Percentiles rank a stretch among this genome's conserved stretches.
phyloP scores from a whole-genome alignment of 2,888 invertebrate species.

The Chironomus riparius region DNA sequence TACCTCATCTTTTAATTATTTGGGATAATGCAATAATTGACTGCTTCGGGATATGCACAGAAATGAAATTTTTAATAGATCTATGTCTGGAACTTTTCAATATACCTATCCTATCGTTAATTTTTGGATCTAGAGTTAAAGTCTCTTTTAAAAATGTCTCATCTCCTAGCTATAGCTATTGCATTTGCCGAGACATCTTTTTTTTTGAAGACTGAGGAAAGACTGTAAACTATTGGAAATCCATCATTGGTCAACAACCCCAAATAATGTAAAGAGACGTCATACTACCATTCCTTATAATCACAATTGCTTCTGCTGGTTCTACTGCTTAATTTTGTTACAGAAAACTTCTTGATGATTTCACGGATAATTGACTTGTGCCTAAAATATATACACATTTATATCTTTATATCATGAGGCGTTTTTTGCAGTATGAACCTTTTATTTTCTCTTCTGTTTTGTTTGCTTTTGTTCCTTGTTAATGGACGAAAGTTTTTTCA shows the following conservation, averaged over 20 bases:
- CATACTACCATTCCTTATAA: not conserved
- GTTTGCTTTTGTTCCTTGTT: not conserved
- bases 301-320: not conserved
- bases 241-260: not conserved
- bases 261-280: too few relatives aligned
- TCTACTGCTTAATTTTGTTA: not conserved
- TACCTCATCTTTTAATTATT: not conserved
- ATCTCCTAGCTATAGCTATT: too few relatives aligned
- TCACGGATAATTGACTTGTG: not conserved
- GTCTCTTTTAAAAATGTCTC: too few relatives aligned
- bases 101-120: too few relatives aligned
- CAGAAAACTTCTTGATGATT: not conserved
- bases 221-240: too few relatives aligned
- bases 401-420: not conserved
- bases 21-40: not conserved
- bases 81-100: too few relatives aligned
- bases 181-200: too few relatives aligned
- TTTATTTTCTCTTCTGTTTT: not conserved
- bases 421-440: not conserved
- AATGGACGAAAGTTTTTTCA: not conserved
- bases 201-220: too few relatives aligned
- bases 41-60: not conserved
- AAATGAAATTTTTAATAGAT: not conserved
- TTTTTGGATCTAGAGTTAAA: too few relatives aligned
- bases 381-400: not conserved